Conservation (phyloP, 1,140 invertebrate genomes). For the Drosophila azteca region DNA sequence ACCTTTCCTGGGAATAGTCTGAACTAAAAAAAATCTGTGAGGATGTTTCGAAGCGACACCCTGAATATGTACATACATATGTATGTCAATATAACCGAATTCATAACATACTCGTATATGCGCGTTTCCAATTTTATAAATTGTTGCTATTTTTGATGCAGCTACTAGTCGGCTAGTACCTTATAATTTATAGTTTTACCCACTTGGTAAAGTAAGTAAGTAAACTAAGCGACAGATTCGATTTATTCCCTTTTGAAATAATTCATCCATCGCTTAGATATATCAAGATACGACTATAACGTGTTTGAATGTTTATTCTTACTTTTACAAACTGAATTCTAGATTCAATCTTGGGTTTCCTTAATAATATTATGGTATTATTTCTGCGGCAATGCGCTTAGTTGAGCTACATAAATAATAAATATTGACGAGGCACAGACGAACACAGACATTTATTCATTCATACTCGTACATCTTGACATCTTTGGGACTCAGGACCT, state of each 20-base stretch:
- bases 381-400: constrained; percentile 77
- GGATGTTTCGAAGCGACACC: constrained; percentile 17
- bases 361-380: constrained; percentile 79
- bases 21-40: constrained; percentile 37
- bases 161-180: constrained; percentile 58
- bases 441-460: constrained; percentile 17
- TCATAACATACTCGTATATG: constrained; percentile 47
- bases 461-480: constrained; percentile 24
- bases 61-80: constrained; percentile 57
- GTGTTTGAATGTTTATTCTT: constrained; percentile 18
- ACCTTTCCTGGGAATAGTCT: not conserved
- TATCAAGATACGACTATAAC: too few species aligned
- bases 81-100: constrained; percentile 67
- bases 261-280: too few species aligned
- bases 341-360: constrained; percentile 28
- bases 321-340: not conserved
- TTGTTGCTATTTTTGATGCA: constrained; percentile 7
- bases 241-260: too few species aligned
- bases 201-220: not conserved
- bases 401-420: constrained; percentile 81
- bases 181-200: constrained; percentile 69
- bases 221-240: too few species aligned
- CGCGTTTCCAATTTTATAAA: constrained; percentile 41
- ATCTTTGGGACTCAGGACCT: constrained; percentile 27
- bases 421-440: constrained; percentile 33